Conservation (phyloP, 1,140 invertebrate species). For the Triops cancriformis region DNA sequence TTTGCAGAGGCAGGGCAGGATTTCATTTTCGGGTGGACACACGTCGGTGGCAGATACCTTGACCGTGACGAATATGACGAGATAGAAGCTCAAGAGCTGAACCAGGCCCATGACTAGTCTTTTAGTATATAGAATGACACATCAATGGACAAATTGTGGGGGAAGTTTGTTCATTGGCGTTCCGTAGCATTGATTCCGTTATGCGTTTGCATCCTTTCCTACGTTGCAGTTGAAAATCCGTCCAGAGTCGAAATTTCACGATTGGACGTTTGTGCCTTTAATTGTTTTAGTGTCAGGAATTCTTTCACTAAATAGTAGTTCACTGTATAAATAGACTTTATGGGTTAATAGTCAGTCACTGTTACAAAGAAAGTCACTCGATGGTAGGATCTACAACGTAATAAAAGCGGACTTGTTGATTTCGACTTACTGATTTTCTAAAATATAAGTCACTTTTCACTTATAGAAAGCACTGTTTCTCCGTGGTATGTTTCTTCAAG, state of each 20-base stretch:
- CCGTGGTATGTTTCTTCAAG: neutral
- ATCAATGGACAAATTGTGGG: neutral
- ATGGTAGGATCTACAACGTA: too few relatives aligned
- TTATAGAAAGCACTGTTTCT: neutral
- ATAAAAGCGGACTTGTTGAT: too few relatives aligned
- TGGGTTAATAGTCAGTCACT: too few relatives aligned
- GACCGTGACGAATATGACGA: neutral
- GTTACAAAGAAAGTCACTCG: too few relatives aligned
- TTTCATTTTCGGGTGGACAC: conserved; percentile 54
- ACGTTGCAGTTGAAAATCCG: neutral
- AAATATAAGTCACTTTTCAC: too few relatives aligned
- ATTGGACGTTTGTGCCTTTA: neutral
- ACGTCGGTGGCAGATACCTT: neutral
- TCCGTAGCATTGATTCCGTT: neutral
- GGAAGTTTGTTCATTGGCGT: neutral
- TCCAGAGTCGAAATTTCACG: neutral
- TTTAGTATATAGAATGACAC: neutral
- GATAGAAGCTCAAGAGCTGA: neutral
- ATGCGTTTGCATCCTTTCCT: neutral
- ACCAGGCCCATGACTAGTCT: neutral
- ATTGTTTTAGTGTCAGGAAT: too few relatives aligned
- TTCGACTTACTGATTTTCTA: too few relatives aligned
- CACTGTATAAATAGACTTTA: too few relatives aligned
- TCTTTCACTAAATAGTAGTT: too few relatives aligned
- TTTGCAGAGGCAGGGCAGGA: conserved; percentile 57